phyloP scores from a whole-genome alignment of 2,888 invertebrate species.

The Noctua janthina region DNA sequence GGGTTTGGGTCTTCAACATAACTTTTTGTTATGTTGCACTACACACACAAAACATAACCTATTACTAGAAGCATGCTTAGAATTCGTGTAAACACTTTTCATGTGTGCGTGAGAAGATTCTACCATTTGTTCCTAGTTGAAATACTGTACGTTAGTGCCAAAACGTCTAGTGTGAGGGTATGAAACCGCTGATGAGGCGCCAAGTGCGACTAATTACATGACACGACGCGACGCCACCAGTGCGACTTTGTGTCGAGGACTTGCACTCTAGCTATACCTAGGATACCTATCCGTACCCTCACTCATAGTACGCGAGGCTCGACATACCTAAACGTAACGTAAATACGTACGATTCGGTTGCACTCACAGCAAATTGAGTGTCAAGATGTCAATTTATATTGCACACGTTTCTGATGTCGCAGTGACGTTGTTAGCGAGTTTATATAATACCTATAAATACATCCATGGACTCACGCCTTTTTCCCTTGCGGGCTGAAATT shows the following conservation, averaged over 20 bases:
- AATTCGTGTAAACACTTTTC: no score
- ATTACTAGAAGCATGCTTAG: not conserved
- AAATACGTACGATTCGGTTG: not conserved
- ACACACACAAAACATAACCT: not conserved
- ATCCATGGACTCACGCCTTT: no score
- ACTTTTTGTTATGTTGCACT: not conserved
- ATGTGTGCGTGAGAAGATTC: not conserved
- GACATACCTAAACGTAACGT: not conserved
- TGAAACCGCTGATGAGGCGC: slow-evolving; percentile 45
- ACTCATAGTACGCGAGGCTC: not conserved
- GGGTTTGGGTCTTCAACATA: not conserved
- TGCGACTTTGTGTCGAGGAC: slow-evolving; percentile 16
- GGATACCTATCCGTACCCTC: not conserved
- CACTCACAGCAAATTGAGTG: slow-evolving; percentile 34
- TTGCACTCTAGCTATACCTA: not conserved
- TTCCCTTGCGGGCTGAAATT: no score
- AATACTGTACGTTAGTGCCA: not conserved
- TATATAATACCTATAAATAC: not conserved
- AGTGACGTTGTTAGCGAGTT: slow-evolving; percentile 2
- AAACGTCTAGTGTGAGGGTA: not conserved
- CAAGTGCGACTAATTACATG: slow-evolving; percentile 55
- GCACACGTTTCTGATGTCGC: slow-evolving; percentile 24
- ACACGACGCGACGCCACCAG: slow-evolving; percentile 6
- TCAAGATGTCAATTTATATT: slow-evolving; percentile 32
- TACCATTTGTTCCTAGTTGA: not conserved